phyloP scores from a whole-genome alignment of 1,140 invertebrate genomes.

The Samia ricini region DNA sequence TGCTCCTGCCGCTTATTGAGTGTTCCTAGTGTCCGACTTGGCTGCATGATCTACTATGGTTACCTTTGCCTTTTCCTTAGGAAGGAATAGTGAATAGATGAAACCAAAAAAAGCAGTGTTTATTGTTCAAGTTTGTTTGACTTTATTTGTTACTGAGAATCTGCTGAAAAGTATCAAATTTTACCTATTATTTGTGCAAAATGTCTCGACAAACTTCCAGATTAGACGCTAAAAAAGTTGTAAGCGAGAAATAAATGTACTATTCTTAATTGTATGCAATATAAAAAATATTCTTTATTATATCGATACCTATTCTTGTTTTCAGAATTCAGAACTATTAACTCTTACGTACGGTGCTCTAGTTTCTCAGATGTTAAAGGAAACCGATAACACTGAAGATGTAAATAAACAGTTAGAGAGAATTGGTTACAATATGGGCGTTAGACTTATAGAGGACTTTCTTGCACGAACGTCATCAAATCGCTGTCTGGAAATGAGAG shows the following conservation, averaged over 20 bases:
- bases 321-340: conserved; percentile 97
- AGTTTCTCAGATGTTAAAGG: conserved; percentile 97
- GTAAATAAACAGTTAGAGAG: conserved; percentile 95
- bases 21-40: too few relatives aligned
- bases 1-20: too few relatives aligned
- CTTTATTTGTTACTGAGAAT: not conserved
- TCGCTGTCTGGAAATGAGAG: conserved; percentile 96
- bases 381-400: conserved; percentile 98
- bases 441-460: conserved; percentile 98
- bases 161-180: not conserved
- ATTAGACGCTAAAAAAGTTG: conserved; percentile 75
- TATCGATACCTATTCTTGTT: conserved; percentile 33
- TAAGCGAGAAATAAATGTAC: conserved; percentile 36
- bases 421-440: conserved; percentile 99
- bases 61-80: too few relatives aligned
- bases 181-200: not conserved
- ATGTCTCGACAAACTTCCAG: conserved; percentile 74
- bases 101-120: too few relatives aligned
- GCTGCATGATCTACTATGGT: too few relatives aligned
- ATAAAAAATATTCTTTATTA: not conserved
- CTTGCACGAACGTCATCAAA: conserved; percentile 93
- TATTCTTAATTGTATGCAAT: conserved; percentile 3
- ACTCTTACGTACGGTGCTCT: conserved; percentile 98
- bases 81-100: too few relatives aligned
- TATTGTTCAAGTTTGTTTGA: too few relatives aligned